Evolutionary conservation across 2,113 vertebrate genomes (phyloP).

Genomic region (Neofelis nebulosa): DNA sequence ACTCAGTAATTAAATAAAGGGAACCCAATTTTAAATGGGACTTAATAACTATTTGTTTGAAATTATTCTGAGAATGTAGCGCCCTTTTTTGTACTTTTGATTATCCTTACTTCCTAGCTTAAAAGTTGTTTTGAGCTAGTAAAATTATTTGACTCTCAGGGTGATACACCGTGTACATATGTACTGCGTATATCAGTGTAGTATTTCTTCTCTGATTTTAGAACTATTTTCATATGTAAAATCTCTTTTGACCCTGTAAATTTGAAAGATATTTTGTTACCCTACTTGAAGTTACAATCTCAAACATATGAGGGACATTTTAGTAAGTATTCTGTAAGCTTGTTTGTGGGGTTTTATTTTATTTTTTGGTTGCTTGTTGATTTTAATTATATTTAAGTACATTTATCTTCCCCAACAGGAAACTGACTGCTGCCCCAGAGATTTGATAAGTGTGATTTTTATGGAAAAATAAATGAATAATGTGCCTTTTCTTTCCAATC

Average conservation of each 20-base stretch:
- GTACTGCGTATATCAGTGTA: background rate
- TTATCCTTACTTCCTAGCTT: background rate
- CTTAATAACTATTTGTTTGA: background rate
- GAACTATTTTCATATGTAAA: background rate
- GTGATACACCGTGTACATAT: background rate
- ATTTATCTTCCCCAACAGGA: background rate
- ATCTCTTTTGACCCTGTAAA: background rate
- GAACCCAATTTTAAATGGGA: background rate
- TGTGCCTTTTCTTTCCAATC: background rate
- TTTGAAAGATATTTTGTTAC: background rate
- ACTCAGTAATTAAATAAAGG: background rate
- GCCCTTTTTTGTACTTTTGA: background rate
- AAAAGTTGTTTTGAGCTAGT: constrained; percentile 14
- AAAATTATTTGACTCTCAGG: background rate
- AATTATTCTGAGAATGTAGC: background rate
- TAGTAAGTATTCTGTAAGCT: background rate
- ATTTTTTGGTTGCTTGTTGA: background rate
- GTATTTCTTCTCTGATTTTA: background rate
- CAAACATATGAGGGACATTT: background rate
- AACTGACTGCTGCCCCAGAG: background rate
- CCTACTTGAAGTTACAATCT: background rate
- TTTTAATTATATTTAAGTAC: background rate
- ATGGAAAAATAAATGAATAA: background rate
- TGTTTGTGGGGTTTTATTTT: background rate
- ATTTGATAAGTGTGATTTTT: background rate